Conservation (phyloP, 2,888 invertebrate genomes). For the Apamea sordens region DNA sequence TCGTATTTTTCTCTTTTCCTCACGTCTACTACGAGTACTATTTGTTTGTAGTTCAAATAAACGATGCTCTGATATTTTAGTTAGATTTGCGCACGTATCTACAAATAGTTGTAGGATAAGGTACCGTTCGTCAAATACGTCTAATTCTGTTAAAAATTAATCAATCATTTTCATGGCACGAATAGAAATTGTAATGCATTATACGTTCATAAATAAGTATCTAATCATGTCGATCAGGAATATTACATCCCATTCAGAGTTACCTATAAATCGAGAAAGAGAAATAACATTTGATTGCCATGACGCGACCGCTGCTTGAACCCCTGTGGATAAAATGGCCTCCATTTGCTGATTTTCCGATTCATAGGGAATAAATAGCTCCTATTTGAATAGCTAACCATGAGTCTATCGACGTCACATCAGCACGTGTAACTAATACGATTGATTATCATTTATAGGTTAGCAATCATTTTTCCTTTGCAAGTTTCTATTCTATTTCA, state of each 20-base stretch:
- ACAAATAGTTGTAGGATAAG: background rate
- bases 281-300: slow-evolving; percentile 51
- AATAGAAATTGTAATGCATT: slow-evolving; percentile 8
- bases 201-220: slow-evolving; percentile 39
- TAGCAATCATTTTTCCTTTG: background rate
- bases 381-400: slow-evolving; percentile 44
- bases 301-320: slow-evolving; percentile 44
- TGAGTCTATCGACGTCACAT: slow-evolving; percentile 9
- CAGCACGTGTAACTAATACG: slow-evolving; percentile 47
- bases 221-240: slow-evolving; percentile 45
- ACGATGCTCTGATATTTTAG: background rate
- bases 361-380: slow-evolving; percentile 60
- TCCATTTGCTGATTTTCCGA: slow-evolving; percentile 62
- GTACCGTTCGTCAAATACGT: background rate
- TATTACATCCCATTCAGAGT: slow-evolving; percentile 30
- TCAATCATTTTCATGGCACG: background rate
- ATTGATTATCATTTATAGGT: slow-evolving; percentile 5
- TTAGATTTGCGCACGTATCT: background rate
- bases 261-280: slow-evolving; percentile 33
- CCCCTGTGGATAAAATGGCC: slow-evolving; percentile 66
- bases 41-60: background rate
- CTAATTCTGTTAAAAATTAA: background rate
- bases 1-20: background rate
- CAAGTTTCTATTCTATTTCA: background rate
- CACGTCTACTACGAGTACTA: background rate